A percentile compares a stretch with the other conserved stretches of the same genome.
phyloP scores from a whole-genome alignment of 2,797 vertebrate genomes.

The Dromococcyx pavoninus region DNA sequence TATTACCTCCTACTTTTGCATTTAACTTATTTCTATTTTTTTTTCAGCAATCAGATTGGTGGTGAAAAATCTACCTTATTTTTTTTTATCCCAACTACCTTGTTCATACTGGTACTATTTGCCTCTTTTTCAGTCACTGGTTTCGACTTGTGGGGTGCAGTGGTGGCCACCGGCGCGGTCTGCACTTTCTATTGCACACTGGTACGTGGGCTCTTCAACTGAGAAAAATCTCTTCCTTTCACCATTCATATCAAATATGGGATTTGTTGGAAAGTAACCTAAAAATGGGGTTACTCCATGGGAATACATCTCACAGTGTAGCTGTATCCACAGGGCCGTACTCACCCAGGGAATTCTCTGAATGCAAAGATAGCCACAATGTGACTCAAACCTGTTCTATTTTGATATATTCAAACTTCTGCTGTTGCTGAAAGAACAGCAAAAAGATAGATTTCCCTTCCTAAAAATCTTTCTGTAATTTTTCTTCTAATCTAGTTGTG shows the following conservation, averaged over 20 bases:
- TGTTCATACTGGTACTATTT: background rate
- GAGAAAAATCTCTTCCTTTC: background rate
- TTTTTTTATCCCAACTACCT: background rate
- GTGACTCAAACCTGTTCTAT: background rate
- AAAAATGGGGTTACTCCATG: background rate
- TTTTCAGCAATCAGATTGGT: background rate
- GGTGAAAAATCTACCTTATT: background rate
- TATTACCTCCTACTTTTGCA: background rate
- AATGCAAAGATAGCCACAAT: background rate
- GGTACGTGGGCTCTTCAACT: conserved; percentile 77
- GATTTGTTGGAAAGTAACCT: background rate
- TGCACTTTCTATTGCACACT: conserved; percentile 97
- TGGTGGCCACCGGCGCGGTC: conserved; percentile 90
- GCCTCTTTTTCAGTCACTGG: conserved; percentile 84
- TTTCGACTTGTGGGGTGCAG: conserved; percentile 91
- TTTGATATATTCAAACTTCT: background rate
- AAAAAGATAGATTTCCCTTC: background rate
- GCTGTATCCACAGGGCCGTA: background rate
- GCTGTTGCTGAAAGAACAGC: background rate
- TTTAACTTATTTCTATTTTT: background rate
- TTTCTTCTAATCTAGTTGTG: background rate
- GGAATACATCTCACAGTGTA: background rate
- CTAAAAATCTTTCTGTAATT: background rate
- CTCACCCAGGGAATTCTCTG: background rate
- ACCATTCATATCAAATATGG: background rate